These are phyloP conservation scores for Luscinia luscinia DNA, from an alignment of 2,797 vertebrate genomes.

Conservation along the genomic window DNA sequence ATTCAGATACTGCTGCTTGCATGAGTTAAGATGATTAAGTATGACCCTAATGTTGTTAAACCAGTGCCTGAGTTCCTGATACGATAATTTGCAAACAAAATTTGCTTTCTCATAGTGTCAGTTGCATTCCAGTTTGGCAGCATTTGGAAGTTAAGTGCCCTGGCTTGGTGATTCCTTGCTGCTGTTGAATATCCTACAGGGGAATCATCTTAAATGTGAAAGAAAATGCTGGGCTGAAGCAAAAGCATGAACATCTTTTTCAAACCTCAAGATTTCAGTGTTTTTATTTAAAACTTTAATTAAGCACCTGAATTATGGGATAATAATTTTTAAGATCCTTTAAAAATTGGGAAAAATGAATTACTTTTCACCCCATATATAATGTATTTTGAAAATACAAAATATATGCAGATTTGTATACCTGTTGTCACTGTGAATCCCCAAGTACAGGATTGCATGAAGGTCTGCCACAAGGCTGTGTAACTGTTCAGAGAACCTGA, in stretches of 20 bases:
- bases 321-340: not conserved
- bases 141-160: not conserved
- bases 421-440: accelerated
- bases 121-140: not conserved
- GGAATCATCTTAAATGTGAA: not conserved
- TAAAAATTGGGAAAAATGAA: not conserved
- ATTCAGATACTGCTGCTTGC: not conserved
- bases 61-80: not conserved
- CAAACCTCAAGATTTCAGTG: not conserved
- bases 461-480: not conserved
- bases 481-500: not conserved
- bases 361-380: not conserved
- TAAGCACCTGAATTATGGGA: not conserved
- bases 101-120: not conserved
- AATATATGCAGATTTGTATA: not conserved
- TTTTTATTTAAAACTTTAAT: not conserved
- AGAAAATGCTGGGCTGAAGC: not conserved
- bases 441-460: accelerated
- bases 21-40: not conserved
- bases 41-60: slow-evolving; percentile 21
- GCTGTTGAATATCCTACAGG: not conserved
- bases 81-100: not conserved
- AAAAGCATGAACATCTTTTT: not conserved
- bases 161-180: not conserved
- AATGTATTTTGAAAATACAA: not conserved